Evolutionary conservation across 2,888 invertebrate genomes (phyloP).

Genomic region (Tinea trinotella): DNA sequence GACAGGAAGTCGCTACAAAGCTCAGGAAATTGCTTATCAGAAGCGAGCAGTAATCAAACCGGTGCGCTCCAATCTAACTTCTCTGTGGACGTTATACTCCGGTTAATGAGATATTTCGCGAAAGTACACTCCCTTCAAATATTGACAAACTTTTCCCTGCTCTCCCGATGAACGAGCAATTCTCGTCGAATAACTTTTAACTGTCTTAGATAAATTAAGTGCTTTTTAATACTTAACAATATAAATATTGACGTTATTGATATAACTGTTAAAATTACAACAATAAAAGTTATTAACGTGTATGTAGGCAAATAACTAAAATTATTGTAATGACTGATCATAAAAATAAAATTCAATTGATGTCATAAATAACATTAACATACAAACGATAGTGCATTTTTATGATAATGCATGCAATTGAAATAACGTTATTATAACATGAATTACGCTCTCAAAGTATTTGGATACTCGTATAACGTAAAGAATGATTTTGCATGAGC

Average conservation of each 20-base stretch:
- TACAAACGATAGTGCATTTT: constrained; percentile 10
- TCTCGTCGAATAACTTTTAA: constrained; percentile 33
- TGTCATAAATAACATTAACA: background rate
- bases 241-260: constrained; percentile 11
- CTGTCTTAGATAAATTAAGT: constrained; percentile 42
- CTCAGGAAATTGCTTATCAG: constrained; percentile 67
- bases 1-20: constrained; percentile 57
- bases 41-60: constrained; percentile 48
- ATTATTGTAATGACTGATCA: background rate
- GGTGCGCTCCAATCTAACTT: constrained; percentile 57
- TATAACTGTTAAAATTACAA: background rate
- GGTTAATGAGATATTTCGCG: constrained; percentile 54
- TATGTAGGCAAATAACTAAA: no score
- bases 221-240: constrained; percentile 3
- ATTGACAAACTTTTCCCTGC: constrained; percentile 41
- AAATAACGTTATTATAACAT: constrained; percentile 63
- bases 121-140: constrained; percentile 38
- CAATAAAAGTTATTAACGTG: background rate
- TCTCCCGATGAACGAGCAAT: constrained; percentile 25
- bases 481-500: constrained; percentile 69
- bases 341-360: background rate
- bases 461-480: constrained; percentile 48
- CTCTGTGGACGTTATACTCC: constrained; percentile 34
- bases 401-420: constrained; percentile 53
- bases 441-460: constrained; percentile 58